A percentile compares a stretch with the other conserved stretches of the same genome.
phyloP scores from a whole-genome alignment of 2,888 invertebrate species.

The Aphodius sticticus region DNA sequence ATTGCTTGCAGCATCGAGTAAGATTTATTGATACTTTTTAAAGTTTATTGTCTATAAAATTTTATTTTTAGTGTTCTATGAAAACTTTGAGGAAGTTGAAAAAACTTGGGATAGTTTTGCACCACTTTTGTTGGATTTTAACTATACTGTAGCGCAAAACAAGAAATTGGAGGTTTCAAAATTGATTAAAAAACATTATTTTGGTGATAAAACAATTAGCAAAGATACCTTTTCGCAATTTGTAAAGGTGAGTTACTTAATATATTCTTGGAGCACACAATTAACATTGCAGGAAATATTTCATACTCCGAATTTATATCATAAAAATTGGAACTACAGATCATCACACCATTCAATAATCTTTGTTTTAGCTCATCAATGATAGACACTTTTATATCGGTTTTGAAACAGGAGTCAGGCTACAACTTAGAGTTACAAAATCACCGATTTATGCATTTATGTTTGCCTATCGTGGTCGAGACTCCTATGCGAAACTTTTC shows the following conservation, averaged over 20 bases:
- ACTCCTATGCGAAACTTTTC: constrained; percentile 27
- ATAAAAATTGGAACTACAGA: neutral
- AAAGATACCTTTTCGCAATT: constrained; percentile 35
- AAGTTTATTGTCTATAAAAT: neutral
- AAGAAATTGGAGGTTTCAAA: constrained; percentile 61
- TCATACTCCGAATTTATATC: neutral
- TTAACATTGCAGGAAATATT: too few relatives aligned
- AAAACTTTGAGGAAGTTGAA: constrained; percentile 59
- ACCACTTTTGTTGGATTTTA: constrained; percentile 69
- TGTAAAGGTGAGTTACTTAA: constrained; percentile 37
- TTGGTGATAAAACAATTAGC: constrained; percentile 62
- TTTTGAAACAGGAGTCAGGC: constrained; percentile 64
- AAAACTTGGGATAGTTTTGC: constrained; percentile 68
- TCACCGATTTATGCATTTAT: constrained; percentile 67
- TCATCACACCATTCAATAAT: neutral
- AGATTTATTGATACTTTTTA: constrained; percentile 10
- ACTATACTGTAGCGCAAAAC: constrained; percentile 64
- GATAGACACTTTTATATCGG: constrained; percentile 68
- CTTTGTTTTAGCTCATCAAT: constrained; percentile 62
- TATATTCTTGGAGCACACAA: neutral
- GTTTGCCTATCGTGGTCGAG: constrained; percentile 33
- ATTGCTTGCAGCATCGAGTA: constrained; percentile 72
- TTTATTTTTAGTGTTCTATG: constrained; percentile 38
- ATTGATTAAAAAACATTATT: constrained; percentile 66
- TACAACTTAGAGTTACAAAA: constrained; percentile 63